phyloP scores from a whole-genome alignment of 2,888 invertebrate genomes.

The Andrena praecox region DNA sequence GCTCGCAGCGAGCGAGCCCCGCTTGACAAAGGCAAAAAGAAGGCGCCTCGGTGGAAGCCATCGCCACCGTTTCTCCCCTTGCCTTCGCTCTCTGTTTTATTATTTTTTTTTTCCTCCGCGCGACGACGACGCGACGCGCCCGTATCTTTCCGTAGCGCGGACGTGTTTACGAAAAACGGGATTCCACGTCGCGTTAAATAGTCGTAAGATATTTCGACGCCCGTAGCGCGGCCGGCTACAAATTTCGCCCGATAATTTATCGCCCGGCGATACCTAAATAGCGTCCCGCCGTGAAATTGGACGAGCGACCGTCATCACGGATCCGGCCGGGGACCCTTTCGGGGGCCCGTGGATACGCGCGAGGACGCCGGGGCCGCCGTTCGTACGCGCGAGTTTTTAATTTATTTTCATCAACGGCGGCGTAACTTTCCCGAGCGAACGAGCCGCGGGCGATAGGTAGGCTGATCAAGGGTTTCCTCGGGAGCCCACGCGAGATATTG shows the following conservation, averaged over 20 bases:
- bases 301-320: conserved; percentile 36
- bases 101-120: background rate
- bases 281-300: conserved; percentile 52
- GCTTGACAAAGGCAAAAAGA: conserved; percentile 43
- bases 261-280: conserved; percentile 51
- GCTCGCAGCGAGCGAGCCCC: conserved; percentile 5
- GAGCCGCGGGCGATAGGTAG: background rate
- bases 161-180: conserved; percentile 64
- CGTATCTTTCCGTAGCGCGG: conserved; percentile 43
- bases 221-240: conserved; percentile 31
- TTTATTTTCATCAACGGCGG: conserved; percentile 41
- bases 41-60: background rate
- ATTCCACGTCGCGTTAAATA: conserved; percentile 60
- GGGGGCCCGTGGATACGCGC: background rate
- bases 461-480: conserved; percentile 6
- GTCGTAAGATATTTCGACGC: conserved; percentile 62
- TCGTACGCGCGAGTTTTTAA: conserved; percentile 31
- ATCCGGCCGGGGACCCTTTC: conserved; percentile 11
- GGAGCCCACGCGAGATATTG: conserved; percentile 11
- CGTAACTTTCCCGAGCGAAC: conserved; percentile 15
- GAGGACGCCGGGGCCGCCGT: conserved; percentile 6
- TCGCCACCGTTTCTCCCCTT: conserved; percentile 4
- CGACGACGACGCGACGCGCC: conserved; percentile 2
- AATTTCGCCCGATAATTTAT: conserved; percentile 53
- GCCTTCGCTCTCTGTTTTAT: background rate